Evolutionary conservation across 2,888 invertebrate species (phyloP), one percentile per base, ranked within the genome.

Genomic region (Sarcophaga carnaria): DNA sequence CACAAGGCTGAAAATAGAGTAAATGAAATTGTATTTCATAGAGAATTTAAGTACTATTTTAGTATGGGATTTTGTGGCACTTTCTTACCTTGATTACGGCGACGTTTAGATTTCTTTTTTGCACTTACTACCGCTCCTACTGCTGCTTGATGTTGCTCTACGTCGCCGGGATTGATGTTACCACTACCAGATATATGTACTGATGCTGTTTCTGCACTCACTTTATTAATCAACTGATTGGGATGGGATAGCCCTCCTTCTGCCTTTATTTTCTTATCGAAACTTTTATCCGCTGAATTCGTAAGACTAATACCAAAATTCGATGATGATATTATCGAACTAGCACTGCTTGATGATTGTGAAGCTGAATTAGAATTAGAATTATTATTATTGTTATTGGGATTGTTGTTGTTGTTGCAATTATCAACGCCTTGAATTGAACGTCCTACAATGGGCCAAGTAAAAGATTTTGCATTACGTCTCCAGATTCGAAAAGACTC

Each of bases 21-120:
- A 54, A 25, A 12, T 49, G 22, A 70, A 25, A 20, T 37, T 37
- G 8, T 37, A 37, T 37, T 37, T 10, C 37, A 37, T 37, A 37
- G 37, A 37, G 37, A 37, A 37, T 8, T 37, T 1, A 37, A 37
- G 37, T 37, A 37, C 6, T 37, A 37, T 37, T 37, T 37, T 37
- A 37, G 0, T 37, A 1, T 37, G 37, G 37, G 37, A 37, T 37
- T 37, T 37, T 37, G 2, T 37, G 8, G 37, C 10, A 37, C 10
- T 64, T 62, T 22, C 63, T 81, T 88, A 92, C 91, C 90, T 90
- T 90, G 91, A 91, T 90, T 91, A 88, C 91, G 90, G 88, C 91
- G 91, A 89, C 91, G 90, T 91, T 91, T 92, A 70, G 90, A 88
- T 90, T 91, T 91, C 83, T 91, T 89, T 89, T 91, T 92, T 72